Evolutionary conservation across 2,797 vertebrate species (phyloP).

Genomic region (Syngnathus acus): DNA sequence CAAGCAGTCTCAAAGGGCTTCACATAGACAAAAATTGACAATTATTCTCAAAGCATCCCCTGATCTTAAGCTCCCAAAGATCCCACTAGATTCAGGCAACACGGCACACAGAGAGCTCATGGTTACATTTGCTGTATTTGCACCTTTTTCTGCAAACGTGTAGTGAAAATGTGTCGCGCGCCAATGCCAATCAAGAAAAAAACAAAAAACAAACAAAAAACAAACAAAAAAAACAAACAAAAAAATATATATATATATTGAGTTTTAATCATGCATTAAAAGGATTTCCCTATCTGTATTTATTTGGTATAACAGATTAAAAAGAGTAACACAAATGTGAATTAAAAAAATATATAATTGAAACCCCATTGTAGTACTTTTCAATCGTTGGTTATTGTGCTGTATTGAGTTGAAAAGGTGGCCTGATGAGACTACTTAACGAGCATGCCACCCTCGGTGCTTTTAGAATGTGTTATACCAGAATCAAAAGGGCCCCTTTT

Average conservation of each 20-base stretch:
- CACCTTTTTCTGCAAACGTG: too few species aligned
- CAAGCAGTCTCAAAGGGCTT: too few species aligned
- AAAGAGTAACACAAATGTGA: background rate
- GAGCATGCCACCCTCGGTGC: conserved; percentile 49
- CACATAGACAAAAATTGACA: too few species aligned
- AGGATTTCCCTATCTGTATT: background rate
- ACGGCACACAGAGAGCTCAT: conserved; percentile 11
- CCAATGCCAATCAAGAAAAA: too few species aligned
- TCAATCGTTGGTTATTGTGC: conserved; percentile 20
- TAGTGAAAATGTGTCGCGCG: too few species aligned
- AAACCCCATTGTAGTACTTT: conserved; percentile 35
- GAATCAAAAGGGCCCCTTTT: conserved; percentile 33
- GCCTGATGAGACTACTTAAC: conserved; percentile 54
- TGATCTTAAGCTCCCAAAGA: too few species aligned
- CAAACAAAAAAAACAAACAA: too few species aligned
- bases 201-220: too few species aligned
- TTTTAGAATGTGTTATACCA: conserved; percentile 39
- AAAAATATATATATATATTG: too few species aligned
- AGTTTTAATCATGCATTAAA: too few species aligned
- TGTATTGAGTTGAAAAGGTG: conserved; percentile 55
- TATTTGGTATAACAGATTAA: background rate
- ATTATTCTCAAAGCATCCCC: too few species aligned
- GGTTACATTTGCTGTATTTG: background rate
- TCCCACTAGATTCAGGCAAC: conserved; percentile 23
- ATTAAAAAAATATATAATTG: conserved; percentile 20